Evolutionary conservation across 2,888 invertebrate species (phyloP).

Genomic region (Cosmia pyralina): DNA sequence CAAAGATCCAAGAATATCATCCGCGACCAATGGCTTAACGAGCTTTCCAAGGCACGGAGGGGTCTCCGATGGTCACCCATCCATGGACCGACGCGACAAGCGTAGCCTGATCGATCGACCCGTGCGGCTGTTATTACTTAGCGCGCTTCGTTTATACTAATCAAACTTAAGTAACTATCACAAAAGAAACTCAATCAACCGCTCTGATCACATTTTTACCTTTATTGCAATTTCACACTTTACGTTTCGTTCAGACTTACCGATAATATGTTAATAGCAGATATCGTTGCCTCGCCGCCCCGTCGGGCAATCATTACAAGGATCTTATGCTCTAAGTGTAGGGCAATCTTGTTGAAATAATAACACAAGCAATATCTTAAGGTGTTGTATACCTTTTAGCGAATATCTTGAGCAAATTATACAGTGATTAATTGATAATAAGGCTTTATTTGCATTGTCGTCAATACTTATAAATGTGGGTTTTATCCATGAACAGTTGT

Average conservation of each 20-base stretch:
- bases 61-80: too few relatives aligned
- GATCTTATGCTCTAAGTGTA: conserved; percentile 46
- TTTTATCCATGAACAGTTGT: neutral
- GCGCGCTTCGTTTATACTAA: too few relatives aligned
- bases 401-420: conserved; percentile 3
- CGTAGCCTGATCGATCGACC: too few relatives aligned
- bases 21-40: too few relatives aligned
- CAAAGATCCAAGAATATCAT: too few relatives aligned
- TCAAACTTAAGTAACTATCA: too few relatives aligned
- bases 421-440: conserved; percentile 32
- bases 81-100: too few relatives aligned
- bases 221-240: conserved; percentile 56
- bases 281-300: conserved; percentile 54
- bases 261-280: conserved; percentile 58
- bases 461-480: neutral
- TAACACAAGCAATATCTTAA: conserved; percentile 19
- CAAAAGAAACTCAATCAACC: conserved; percentile 13
- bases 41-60: too few relatives aligned
- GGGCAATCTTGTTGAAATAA: conserved; percentile 57
- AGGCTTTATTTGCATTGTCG: conserved; percentile 40
- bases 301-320: conserved; percentile 58
- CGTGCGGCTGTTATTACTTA: too few relatives aligned
- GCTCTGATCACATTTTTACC: neutral
- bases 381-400: conserved; percentile 1
- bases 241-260: conserved; percentile 31